These are phyloP conservation scores for Camarhynchus parvulus DNA, from an alignment of 2,113 vertebrate species.

Conservation along the genomic window DNA sequence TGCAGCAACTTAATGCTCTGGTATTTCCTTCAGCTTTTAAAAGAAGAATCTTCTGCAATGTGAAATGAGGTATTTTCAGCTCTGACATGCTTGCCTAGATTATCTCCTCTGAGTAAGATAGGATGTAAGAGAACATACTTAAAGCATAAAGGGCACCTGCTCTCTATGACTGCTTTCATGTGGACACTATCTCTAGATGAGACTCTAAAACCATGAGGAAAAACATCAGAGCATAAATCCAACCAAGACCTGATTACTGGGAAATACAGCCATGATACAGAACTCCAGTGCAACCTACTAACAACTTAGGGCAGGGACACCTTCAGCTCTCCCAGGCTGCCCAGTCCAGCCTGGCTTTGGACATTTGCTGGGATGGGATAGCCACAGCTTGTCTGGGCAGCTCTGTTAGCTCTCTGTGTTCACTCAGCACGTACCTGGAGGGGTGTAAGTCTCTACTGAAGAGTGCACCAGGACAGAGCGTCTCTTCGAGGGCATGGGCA, in stretches of 20 bases:
- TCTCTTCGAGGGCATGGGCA: conserved; percentile 97
- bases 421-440: conserved; percentile 83
- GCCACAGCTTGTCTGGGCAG: neutral
- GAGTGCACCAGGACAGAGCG: conserved; percentile 90
- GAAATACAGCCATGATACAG: neutral
- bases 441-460: conserved; percentile 89
- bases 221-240: neutral
- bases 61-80: neutral
- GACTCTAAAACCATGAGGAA: neutral
- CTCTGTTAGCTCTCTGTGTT: neutral
- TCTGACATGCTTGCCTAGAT: neutral
- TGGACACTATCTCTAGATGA: neutral
- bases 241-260: neutral
- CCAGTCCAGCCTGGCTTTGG: neutral
- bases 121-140: neutral
- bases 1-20: neutral
- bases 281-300: neutral
- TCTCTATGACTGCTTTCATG: neutral
- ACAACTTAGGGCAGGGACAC: neutral
- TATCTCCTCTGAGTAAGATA: neutral
- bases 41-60: neutral
- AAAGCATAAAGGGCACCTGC: neutral
- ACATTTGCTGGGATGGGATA: neutral
- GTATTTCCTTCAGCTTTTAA: neutral
- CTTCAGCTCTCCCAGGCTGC: neutral